Percentiles rank a stretch among this genome's conserved stretches.
phyloP scores from a whole-genome alignment of 2,113 vertebrate species.

The Pterocles orientalis region DNA sequence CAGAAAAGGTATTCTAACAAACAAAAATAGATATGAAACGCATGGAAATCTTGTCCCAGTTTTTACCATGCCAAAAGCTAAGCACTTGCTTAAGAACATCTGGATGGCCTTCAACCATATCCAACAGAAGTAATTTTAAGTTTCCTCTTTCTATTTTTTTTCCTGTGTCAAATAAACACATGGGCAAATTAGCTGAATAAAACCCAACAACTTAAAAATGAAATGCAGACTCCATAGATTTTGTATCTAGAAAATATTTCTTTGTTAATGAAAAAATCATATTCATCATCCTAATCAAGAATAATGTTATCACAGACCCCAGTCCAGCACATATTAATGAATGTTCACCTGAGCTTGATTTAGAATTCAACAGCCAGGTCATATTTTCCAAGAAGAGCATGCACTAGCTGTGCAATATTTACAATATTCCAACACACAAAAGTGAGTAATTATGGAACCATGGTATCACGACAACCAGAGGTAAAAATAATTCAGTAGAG shows the following conservation, averaged over 20 bases:
- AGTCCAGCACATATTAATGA: not conserved
- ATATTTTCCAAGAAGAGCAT: not conserved
- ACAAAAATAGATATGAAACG: not conserved
- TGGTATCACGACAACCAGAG: not conserved
- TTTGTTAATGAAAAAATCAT: not conserved
- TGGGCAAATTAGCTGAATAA: not conserved
- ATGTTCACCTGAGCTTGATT: not conserved
- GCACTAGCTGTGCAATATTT: not conserved
- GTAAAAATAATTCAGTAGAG: not conserved
- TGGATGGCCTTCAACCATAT: not conserved
- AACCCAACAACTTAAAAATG: not conserved
- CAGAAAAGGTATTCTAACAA: not conserved
- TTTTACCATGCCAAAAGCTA: not conserved
- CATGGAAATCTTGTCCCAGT: not conserved
- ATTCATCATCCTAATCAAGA: not conserved
- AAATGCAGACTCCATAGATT: not conserved
- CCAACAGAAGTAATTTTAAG: not conserved
- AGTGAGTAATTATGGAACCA: not conserved
- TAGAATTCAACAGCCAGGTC: not conserved
- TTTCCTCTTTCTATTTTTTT: not conserved
- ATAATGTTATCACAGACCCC: not conserved
- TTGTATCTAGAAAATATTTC: not conserved
- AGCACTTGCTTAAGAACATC: not conserved
- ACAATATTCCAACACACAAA: not conserved
- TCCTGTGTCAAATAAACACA: not conserved